Evolutionary conservation across 2,113 vertebrate genomes (phyloP).

Genomic region (Myiopsitta monachus): DNA sequence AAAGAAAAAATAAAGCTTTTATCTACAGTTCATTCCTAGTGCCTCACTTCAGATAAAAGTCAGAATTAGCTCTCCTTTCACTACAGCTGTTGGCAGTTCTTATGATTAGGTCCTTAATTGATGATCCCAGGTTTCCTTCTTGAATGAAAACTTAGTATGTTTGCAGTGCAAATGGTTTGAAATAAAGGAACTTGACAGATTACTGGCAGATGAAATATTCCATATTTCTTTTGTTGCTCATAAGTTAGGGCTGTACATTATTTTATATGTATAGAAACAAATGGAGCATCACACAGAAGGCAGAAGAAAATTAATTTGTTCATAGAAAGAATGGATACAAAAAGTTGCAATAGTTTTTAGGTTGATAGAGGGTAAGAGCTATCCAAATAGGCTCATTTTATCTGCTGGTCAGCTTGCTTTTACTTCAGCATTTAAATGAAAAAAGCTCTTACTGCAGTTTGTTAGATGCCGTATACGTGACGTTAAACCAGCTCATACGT

Average conservation of each 20-base stretch:
- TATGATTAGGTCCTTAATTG: neutral
- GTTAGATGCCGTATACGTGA: neutral
- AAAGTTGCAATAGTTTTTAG: neutral
- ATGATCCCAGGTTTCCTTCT: neutral
- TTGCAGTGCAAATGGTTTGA: neutral
- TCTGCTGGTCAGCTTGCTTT: neutral
- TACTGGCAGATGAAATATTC: neutral
- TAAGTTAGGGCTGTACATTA: neutral
- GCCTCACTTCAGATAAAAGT: neutral
- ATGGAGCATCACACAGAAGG: neutral
- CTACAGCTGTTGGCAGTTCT: neutral
- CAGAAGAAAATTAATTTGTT: neutral
- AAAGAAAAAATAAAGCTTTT: conserved; percentile 24
- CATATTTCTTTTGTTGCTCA: neutral
- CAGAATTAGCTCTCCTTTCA: neutral
- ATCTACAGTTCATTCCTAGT: neutral
- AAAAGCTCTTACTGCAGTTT: neutral
- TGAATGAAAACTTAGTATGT: neutral
- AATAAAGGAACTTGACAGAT: neutral
- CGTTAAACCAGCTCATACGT: neutral
- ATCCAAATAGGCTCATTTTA: neutral
- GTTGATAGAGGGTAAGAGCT: neutral
- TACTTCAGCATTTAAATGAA: neutral
- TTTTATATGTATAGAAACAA: neutral
- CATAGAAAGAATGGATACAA: neutral